These are phyloP conservation scores for Galendromus occidentalis DNA, from an alignment of 1,140 invertebrate species.

Conservation along the genomic window DNA sequence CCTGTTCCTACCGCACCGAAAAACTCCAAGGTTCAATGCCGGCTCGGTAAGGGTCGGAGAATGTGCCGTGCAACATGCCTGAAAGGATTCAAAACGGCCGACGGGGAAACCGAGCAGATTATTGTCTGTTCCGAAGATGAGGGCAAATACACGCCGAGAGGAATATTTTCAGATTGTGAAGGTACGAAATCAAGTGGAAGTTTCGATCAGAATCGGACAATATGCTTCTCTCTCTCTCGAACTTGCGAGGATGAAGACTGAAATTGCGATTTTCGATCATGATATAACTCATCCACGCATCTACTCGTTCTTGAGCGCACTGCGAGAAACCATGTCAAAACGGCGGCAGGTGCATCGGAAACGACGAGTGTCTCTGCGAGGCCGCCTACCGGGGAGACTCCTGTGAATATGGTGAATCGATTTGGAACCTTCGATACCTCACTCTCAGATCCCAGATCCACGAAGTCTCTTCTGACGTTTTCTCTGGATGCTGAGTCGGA, in stretches of 20 bases:
- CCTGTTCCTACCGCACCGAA: not conserved
- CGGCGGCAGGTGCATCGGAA: slow-evolving; percentile 48
- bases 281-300: not conserved
- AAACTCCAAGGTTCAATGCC: not conserved
- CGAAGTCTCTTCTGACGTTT: not conserved
- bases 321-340: slow-evolving; percentile 53
- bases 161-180: slow-evolving; percentile 41
- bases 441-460: not conserved
- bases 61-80: slow-evolving; percentile 41
- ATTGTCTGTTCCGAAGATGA: slow-evolving; percentile 40
- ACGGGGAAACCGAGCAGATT: slow-evolving; percentile 39
- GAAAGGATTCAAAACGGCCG: slow-evolving; percentile 41
- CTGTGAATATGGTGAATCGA: slow-evolving; percentile 36
- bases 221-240: not conserved
- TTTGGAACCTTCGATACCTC: not conserved
- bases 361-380: slow-evolving; percentile 47
- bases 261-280: not conserved
- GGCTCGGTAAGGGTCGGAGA: slow-evolving; percentile 16
- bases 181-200: slow-evolving; percentile 34
- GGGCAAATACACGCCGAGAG: slow-evolving; percentile 35
- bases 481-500: too few relatives aligned
- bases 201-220: not conserved
- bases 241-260: not conserved
- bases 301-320: slow-evolving; percentile 34
- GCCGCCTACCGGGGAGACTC: slow-evolving; percentile 46